These are phyloP conservation scores for Ophioninae sp. DNA, from an alignment of 2,888 invertebrate genomes.

Conservation along the genomic window DNA sequence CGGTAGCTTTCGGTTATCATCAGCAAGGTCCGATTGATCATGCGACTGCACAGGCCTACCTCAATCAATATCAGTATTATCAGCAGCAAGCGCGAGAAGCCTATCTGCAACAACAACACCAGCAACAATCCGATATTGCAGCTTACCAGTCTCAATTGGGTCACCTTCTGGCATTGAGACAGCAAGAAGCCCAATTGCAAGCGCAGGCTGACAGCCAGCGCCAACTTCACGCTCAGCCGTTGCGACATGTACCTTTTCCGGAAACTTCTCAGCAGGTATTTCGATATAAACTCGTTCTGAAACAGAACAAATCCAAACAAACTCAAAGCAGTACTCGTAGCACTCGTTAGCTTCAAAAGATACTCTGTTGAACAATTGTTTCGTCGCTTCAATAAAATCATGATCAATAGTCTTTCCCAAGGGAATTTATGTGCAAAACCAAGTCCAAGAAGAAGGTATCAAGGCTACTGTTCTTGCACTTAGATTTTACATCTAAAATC, in stretches of 20 bases:
- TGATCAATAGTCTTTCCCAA: too few species aligned
- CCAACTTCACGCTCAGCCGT: constrained; percentile 55
- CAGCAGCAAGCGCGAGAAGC: constrained; percentile 61
- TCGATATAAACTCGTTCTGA: constrained; percentile 25
- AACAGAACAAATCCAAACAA: background rate
- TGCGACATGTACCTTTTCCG: constrained; percentile 43
- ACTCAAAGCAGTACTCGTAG: too few species aligned
- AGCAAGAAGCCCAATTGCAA: constrained; percentile 65
- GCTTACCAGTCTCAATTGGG: constrained; percentile 70
- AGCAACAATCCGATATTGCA: constrained; percentile 46
- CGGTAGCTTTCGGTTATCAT: constrained; percentile 47
- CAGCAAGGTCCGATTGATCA: constrained; percentile 67
- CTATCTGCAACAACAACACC: constrained; percentile 62
- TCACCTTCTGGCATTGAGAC: constrained; percentile 69
- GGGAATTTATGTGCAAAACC: background rate
- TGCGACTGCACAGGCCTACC: constrained; percentile 67
- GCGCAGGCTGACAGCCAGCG: constrained; percentile 49
- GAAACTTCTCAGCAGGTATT: constrained; percentile 60
- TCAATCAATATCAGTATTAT: constrained; percentile 68
- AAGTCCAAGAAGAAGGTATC: background rate
- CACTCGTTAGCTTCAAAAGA: too few species aligned
- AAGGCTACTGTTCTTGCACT: background rate
- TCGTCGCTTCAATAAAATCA: too few species aligned
- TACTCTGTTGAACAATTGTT: too few species aligned
- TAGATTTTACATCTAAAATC: background rate